Conservation (phyloP, 2,113 vertebrate genomes). For the Oncorhynchus keta region DNA sequence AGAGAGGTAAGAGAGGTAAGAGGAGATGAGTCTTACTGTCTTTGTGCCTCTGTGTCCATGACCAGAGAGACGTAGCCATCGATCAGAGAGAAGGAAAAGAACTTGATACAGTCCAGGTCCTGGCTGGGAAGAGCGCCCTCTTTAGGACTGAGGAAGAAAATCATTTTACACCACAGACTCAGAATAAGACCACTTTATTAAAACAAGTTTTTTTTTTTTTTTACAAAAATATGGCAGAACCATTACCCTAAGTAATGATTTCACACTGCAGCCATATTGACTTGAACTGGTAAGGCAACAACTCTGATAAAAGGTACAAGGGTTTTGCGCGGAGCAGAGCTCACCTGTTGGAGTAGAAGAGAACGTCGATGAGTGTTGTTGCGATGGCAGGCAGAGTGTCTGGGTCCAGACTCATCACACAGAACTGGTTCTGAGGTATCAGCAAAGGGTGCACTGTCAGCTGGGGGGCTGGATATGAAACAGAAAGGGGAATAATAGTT, state of each 20-base stretch:
- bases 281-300: too few species aligned
- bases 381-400: slow-evolving; percentile 92
- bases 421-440: slow-evolving; percentile 93
- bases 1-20: neutral
- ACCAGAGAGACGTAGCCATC: slow-evolving; percentile 97
- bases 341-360: slow-evolving; percentile 93
- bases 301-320: neutral
- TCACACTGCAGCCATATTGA: too few species aligned
- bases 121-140: slow-evolving; percentile 56
- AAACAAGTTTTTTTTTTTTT: too few species aligned
- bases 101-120: slow-evolving; percentile 82
- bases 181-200: too few species aligned
- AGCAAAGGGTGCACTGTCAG: slow-evolving; percentile 89
- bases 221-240: too few species aligned
- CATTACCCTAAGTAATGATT: too few species aligned
- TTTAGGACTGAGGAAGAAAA: slow-evolving; percentile 66
- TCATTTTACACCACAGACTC: neutral
- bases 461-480: slow-evolving; percentile 69
- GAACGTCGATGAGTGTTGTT: slow-evolving; percentile 91
- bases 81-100: slow-evolving; percentile 96
- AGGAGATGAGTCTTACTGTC: slow-evolving; percentile 74
- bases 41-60: slow-evolving; percentile 94
- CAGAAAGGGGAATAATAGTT: neutral
- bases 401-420: slow-evolving; percentile 90
- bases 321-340: slow-evolving; percentile 26